Conservation (phyloP, 2,113 vertebrate species). For the Sebastes schlegelii region DNA sequence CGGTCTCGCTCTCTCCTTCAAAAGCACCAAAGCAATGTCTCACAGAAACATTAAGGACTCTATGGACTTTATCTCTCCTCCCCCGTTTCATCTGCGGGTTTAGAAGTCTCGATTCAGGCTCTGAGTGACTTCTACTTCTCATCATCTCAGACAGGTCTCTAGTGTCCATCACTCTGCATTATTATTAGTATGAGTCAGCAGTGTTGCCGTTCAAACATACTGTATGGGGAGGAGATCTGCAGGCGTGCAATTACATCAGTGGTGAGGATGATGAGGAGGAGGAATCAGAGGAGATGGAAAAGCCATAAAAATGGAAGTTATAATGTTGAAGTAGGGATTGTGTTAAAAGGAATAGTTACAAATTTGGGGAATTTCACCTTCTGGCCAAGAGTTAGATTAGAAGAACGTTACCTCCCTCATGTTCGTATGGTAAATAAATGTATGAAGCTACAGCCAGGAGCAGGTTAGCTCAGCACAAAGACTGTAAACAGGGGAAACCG, state of each 20-base stretch:
- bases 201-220: slow-evolving; percentile 17
- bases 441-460: background rate
- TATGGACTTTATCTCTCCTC: slow-evolving; percentile 28
- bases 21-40: slow-evolving; percentile 16
- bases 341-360: background rate
- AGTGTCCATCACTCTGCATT: slow-evolving; percentile 45
- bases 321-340: background rate
- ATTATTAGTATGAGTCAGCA: slow-evolving; percentile 41
- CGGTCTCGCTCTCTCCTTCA: slow-evolving; percentile 18
- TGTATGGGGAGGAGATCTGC: slow-evolving; percentile 9
- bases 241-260: slow-evolving; percentile 11
- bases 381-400: background rate
- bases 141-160: slow-evolving; percentile 42
- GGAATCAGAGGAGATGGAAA: background rate
- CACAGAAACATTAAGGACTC: slow-evolving; percentile 29
- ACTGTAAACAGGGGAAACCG: too few species aligned
- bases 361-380: background rate
- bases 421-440: background rate
- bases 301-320: slow-evolving; percentile 11
- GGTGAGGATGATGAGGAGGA: background rate
- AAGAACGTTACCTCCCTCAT: background rate
- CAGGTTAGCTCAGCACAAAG: too few species aligned
- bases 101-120: slow-evolving; percentile 42
- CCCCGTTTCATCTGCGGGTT: slow-evolving; percentile 48
- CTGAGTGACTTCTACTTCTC: slow-evolving; percentile 49